Conservation (phyloP, 64 coral and sea anemone species). For the Actinia tenebrosa region DNA sequence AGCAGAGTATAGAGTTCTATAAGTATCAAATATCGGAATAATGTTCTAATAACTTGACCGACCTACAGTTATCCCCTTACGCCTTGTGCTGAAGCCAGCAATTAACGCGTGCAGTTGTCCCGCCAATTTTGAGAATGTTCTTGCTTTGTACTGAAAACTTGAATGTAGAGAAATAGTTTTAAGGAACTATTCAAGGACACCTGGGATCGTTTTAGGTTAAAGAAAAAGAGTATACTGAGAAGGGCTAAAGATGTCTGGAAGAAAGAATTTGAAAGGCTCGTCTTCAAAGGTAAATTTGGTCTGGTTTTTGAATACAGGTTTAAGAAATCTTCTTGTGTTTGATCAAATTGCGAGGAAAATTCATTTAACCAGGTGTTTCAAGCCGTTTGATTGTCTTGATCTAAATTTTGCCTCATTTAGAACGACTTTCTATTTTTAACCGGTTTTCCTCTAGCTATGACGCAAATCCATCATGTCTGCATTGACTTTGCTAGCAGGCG, state of each 20-base stretch:
- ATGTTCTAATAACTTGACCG: background rate
- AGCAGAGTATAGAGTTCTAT: background rate
- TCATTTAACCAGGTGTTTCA: background rate
- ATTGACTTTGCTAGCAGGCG: slow-evolving; percentile 20
- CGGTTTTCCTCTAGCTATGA: background rate
- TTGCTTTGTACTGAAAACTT: background rate
- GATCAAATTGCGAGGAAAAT: background rate
- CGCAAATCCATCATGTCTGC: slow-evolving; percentile 20
- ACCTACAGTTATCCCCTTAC: background rate
- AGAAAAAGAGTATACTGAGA: background rate
- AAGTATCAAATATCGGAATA: background rate
- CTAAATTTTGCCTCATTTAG: background rate
- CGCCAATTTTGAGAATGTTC: background rate
- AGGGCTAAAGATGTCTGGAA: background rate
- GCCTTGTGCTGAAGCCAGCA: background rate
- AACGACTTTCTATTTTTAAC: slow-evolving; percentile 14
- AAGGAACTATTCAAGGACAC: background rate
- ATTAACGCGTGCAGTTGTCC: background rate
- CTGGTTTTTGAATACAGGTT: background rate
- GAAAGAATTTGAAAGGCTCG: background rate
- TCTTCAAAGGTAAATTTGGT: background rate
- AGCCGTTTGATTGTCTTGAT: background rate
- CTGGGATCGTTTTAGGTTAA: background rate
- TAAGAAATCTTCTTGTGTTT: background rate
- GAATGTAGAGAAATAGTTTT: background rate